Evolutionary conservation across 2,113 vertebrate species (phyloP), one percentile per base, ranked within the genome.

Genomic region (Cottus gobio): DNA sequence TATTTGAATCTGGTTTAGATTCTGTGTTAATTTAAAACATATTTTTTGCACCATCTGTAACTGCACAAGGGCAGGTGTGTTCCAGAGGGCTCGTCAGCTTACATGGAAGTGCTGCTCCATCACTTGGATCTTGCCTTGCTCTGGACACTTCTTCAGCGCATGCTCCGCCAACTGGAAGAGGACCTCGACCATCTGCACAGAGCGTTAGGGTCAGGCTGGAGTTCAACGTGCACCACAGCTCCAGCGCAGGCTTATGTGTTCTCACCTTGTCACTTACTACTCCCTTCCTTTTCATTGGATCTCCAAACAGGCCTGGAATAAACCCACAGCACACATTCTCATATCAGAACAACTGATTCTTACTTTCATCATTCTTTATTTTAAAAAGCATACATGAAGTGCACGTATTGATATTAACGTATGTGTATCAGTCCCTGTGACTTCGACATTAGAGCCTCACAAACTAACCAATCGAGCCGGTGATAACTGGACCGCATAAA

Each of bases 41-140:
- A n/a, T n/a, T n/a, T n/a, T n/a, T n/a, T n/a, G n/a, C n/a, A n/a
- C n/a, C n/a, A n/a, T n/a, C n/a, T n/a, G n/a, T n/a, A n/a, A n/a
- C n/a, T n/a, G n/a, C n/a, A n/a, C n/a, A n/a, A n/a, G n/a, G n/a
- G 34, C 36, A 7, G 36, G 7, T 37, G 12, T 15, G 42, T 24
- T 63, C 5, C 61, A 26, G 16, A n/a, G 24, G 11, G 15, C 2
- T 1, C 11, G 12, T 13, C 22, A 39, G 0, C 39, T 13, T 94
- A 98, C 98, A 93, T 98, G 96, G 78, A 99, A 99, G 89, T 98
- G 97, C 18, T 99, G 97, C 86, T 98, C 98, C 97, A 98, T 96
- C 48, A 98, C 94, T 81, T 98, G 98, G 88, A 98, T 96, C 89
- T 97, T 99, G 0, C 98, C 98, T 82, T 99, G 97, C 48, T 99